phyloP scores from a whole-genome alignment of 1,140 invertebrate genomes.

The Trichonephila clavata region DNA sequence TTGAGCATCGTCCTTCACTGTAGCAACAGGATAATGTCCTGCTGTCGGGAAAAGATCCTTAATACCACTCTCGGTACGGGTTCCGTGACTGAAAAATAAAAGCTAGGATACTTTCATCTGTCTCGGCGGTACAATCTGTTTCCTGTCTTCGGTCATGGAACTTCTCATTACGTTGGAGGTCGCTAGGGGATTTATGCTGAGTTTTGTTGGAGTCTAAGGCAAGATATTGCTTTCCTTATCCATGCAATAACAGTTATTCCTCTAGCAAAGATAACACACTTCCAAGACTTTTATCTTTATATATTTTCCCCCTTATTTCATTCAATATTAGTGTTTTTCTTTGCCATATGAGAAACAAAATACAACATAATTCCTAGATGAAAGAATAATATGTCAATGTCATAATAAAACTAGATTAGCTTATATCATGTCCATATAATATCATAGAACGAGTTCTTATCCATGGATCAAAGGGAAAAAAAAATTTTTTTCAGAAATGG shows the following conservation, averaged over 20 bases:
- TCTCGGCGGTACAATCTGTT: constrained; percentile 20
- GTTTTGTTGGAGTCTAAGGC: not conserved
- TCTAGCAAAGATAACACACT: not conserved
- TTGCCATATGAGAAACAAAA: too few species aligned
- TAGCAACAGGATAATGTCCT: not conserved
- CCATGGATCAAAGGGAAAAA: too few species aligned
- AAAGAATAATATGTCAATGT: too few species aligned
- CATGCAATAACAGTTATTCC: not conserved
- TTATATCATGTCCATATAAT: too few species aligned
- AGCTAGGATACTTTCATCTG: constrained; percentile 17
- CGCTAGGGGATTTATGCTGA: constrained; percentile 12
- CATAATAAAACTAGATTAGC: too few species aligned
- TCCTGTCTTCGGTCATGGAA: constrained; percentile 4
- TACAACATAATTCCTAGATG: too few species aligned
- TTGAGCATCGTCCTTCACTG: constrained; percentile 8
- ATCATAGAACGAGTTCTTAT: too few species aligned
- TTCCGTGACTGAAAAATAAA: not conserved
- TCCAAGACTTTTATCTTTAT: too few species aligned
- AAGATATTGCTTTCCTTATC: constrained; percentile 21
- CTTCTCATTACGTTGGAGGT: constrained; percentile 4
- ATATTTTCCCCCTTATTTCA: too few species aligned
- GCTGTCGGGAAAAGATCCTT: not conserved
- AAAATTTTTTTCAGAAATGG: too few species aligned
- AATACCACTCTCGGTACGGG: not conserved
- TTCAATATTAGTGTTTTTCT: too few species aligned